Base-by-base conservation (phyloP, 2,888 invertebrate species). In the Idaea dimidiata region DNA sequence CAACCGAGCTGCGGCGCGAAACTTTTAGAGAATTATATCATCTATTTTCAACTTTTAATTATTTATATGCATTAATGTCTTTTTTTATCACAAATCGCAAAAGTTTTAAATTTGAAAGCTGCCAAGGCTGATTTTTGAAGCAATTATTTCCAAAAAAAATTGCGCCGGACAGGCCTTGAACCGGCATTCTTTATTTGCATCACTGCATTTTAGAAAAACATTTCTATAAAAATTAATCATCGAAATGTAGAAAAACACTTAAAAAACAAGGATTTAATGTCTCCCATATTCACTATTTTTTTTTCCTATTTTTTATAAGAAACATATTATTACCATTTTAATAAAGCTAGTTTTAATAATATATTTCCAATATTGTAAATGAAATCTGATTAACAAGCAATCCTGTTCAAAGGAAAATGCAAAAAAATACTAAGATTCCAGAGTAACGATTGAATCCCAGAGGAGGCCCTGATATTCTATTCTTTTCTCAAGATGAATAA, bases 41-140 rank as follows among this genome's bases (percentile, higher is more conserved):
- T 75, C 77, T 75, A 73, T 72, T 69, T 67, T 68, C 63, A 69
- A 74, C 72, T 77, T 77, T 78, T 74, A 2, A 75, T 72, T 71
- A 72, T 79, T 81, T 77, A 74, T 73, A 74, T 72, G 75, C 1
- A 24, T 24, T 24, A 24, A 24, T 24, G 24, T 24, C 1, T 24
- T 24, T n/a, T 24, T 24, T 24, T 24, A 24, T 24, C 24, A 24
- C 24, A 1, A 24, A 5, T 24, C 24, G 24, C 24, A 24, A 24
- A 24, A 24, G 24, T 24, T 24, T 24, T 24, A 3, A 24, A 3
- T 24, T 24, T 24, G 1, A 1, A 3, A 3, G 5, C 24, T 24
- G 24, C 24, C 5, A 24, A 3, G 24, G 24, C 24, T n/a, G n/a
- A 24, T 24, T 24, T 24, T n/a, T n/a, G n/a, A n/a, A n/a, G n/a